phyloP scores from a whole-genome alignment of 2,888 invertebrate species.

The Prenolepis imparis region DNA sequence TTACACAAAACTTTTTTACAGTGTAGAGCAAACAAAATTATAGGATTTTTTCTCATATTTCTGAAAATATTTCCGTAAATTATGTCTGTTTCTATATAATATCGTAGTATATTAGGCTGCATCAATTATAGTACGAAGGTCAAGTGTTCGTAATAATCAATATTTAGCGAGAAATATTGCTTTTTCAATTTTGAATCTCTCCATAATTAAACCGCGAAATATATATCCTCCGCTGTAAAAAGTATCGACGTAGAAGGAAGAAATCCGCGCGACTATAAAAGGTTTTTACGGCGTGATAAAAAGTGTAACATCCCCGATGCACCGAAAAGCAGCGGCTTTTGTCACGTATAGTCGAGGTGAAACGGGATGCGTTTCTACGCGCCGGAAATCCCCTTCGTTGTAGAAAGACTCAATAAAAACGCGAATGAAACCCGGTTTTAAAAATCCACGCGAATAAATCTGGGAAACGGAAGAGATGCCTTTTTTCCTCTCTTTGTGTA shows the following conservation, averaged over 20 bases:
- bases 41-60: not conserved
- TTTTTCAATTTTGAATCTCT: not conserved
- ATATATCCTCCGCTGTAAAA: not conserved
- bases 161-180: not conserved
- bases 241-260: not conserved
- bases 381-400: constrained; percentile 24
- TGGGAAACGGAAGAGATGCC: not conserved
- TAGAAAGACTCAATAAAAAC: constrained; percentile 25
- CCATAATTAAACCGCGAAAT: not conserved
- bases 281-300: constrained; percentile 27
- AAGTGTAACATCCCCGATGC: not conserved
- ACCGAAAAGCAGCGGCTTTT: constrained; percentile 23
- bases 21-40: too few relatives aligned
- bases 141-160: not conserved
- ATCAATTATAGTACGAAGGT: not conserved
- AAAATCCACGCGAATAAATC: constrained; percentile 31
- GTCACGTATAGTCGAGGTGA: constrained; percentile 22
- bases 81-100: not conserved
- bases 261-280: constrained; percentile 5
- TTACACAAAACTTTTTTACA: too few relatives aligned
- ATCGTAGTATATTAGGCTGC: not conserved
- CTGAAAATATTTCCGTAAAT: not conserved
- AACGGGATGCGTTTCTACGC: constrained; percentile 18
- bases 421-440: not conserved
- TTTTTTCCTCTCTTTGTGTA: not conserved